Evolutionary conservation across 2,113 vertebrate genomes (phyloP).

Genomic region (Osmerus mordax): DNA sequence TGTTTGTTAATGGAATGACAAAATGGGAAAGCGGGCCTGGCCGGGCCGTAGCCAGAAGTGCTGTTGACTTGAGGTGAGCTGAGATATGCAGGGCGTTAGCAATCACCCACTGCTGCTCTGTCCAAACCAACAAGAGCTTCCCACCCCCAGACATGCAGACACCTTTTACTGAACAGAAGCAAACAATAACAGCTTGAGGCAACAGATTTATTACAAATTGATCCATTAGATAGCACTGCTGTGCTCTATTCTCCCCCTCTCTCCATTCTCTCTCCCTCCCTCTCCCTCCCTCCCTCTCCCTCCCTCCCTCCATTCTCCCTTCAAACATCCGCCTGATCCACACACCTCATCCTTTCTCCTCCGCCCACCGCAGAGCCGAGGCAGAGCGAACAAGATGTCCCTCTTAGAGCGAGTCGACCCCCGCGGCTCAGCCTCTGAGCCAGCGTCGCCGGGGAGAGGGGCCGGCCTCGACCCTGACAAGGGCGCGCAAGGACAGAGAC

Average conservation of each 20-base stretch:
- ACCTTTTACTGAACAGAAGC: conserved; percentile 71
- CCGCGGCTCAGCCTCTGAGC: conserved; percentile 39
- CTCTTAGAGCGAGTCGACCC: conserved; percentile 51
- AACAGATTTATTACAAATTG: conserved; percentile 82
- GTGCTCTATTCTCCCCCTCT: conserved; percentile 49
- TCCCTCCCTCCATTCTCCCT: conserved; percentile 21
- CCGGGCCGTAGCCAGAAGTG: neutral
- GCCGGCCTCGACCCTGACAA: conserved; percentile 48
- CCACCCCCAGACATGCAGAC: conserved; percentile 69
- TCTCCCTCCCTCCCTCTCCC: neutral
- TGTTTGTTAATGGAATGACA: neutral
- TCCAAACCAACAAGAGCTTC: conserved; percentile 64
- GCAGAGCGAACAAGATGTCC: conserved; percentile 56
- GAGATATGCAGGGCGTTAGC: conserved; percentile 16
- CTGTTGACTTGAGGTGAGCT: conserved; percentile 20
- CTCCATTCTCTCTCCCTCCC: conserved; percentile 46
- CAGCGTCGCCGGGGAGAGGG: conserved; percentile 42
- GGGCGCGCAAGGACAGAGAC: conserved; percentile 62
- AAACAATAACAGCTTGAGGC: conserved; percentile 77
- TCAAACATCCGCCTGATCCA: conserved; percentile 68
- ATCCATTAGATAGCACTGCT: conserved; percentile 76
- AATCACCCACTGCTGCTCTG: conserved; percentile 16
- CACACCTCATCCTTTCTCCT: conserved; percentile 68
- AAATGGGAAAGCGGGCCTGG: too few relatives aligned
- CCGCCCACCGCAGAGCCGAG: conserved; percentile 40